Percentiles rank a stretch among this genome's conserved stretches.
Conservation (phyloP, 2,888 invertebrate species). For the Bellardia pandia region DNA sequence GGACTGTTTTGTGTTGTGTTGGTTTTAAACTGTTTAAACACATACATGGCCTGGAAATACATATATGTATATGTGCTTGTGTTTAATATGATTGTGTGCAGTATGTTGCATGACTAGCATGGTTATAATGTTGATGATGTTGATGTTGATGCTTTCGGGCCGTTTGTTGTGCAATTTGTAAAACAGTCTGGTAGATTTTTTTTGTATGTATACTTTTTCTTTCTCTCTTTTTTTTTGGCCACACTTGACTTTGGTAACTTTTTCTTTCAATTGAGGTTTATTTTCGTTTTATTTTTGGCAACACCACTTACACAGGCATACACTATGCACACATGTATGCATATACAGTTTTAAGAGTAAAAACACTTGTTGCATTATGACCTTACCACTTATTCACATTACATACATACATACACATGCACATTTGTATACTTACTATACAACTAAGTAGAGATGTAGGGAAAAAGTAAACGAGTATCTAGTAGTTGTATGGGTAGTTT, state of each 20-base stretch:
- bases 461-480: neutral
- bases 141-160: constrained; percentile 55
- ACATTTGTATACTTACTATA: neutral
- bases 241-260: constrained; percentile 73
- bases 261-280: constrained; percentile 55
- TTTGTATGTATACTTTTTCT: constrained; percentile 31
- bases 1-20: constrained; percentile 19
- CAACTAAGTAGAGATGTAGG: neutral
- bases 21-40: constrained; percentile 43
- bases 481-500: constrained; percentile 18
- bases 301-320: constrained; percentile 36
- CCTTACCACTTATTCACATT: neutral
- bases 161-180: constrained; percentile 67
- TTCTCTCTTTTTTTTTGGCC: constrained; percentile 57
- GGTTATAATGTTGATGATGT: constrained; percentile 26
- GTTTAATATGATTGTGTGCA: neutral
- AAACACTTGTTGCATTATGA: constrained; percentile 64
- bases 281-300: constrained; percentile 70
- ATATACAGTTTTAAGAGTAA: constrained; percentile 11
- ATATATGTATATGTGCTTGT: neutral
- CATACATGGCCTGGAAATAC: neutral
- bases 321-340: constrained; percentile 8
- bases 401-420: neutral
- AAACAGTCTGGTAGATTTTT: constrained; percentile 48
- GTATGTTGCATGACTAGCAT: constrained; percentile 49